Conservation (phyloP, 2,888 invertebrate genomes). For the Thelaira solivaga region DNA sequence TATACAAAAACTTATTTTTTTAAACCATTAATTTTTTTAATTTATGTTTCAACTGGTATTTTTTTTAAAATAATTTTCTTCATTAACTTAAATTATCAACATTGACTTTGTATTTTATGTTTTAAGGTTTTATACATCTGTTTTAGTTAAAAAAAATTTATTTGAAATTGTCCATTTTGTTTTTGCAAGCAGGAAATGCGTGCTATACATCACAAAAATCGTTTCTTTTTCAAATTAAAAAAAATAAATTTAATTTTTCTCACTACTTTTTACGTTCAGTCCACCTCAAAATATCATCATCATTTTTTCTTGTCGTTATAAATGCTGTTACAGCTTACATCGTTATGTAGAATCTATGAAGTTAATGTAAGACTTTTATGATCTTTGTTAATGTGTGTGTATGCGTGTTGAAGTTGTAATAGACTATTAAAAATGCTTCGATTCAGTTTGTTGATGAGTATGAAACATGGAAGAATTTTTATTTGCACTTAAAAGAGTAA, state of each 20-base stretch:
- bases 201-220: slow-evolving; percentile 60
- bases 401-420: neutral
- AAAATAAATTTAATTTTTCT: neutral
- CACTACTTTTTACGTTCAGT: neutral
- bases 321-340: slow-evolving; percentile 33
- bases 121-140: neutral
- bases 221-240: slow-evolving; percentile 19
- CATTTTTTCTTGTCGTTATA: slow-evolving; percentile 58
- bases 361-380: slow-evolving; percentile 50
- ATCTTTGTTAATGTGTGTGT: too few species aligned
- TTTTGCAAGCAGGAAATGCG: slow-evolving; percentile 61
- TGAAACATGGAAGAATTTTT: neutral
- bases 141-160: slow-evolving; percentile 11
- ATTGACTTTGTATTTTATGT: slow-evolving; percentile 11
- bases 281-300: slow-evolving; percentile 50
- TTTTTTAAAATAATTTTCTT: too few species aligned
- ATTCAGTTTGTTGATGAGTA: neutral
- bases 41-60: too few species aligned
- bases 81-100: slow-evolving; percentile 31
- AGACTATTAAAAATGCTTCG: neutral
- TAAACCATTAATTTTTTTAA: too few species aligned
- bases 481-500: too few species aligned
- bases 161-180: neutral
- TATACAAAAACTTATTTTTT: too few species aligned
- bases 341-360: slow-evolving; percentile 11